phyloP scores from a whole-genome alignment of 1,140 invertebrate genomes.

The Periplaneta americana region DNA sequence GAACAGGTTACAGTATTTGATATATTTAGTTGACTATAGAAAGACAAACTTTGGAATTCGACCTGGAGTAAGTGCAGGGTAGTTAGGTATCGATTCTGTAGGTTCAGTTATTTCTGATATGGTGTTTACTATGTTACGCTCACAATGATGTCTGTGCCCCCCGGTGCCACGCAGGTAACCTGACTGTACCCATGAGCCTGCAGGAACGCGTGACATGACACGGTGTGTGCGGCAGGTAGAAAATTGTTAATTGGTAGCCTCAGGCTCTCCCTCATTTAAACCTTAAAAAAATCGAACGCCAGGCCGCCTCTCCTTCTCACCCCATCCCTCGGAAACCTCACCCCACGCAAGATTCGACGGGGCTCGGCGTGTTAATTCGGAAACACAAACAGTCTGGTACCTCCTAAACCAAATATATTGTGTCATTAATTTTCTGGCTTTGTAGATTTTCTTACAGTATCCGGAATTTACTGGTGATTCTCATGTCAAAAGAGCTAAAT shows the following conservation, averaged over 20 bases:
- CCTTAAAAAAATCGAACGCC: not conserved
- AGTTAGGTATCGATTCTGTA: too few species aligned
- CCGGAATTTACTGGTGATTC: not conserved
- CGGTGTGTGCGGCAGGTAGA: not conserved
- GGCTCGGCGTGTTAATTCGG: not conserved
- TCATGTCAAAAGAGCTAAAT: not conserved
- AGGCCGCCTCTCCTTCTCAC: not conserved
- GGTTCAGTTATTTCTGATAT: too few species aligned
- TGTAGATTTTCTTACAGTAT: not conserved
- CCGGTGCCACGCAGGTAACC: not conserved
- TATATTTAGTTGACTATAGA: too few species aligned
- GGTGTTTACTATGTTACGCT: too few species aligned
- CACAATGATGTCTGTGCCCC: too few species aligned
- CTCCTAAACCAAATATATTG: not conserved
- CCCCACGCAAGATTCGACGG: not conserved
- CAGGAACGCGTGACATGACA: not conserved
- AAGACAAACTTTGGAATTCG: too few species aligned
- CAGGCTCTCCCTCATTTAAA: not conserved
- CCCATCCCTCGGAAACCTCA: too few species aligned
- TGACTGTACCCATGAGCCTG: not conserved
- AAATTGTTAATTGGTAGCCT: not conserved
- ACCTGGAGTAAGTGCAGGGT: too few species aligned
- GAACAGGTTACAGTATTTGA: too few species aligned
- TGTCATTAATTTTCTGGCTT: not conserved
- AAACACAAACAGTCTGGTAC: not conserved